Base-by-base conservation (phyloP, 1,140 invertebrate species). In the Ceratosolen fusciceps region DNA sequence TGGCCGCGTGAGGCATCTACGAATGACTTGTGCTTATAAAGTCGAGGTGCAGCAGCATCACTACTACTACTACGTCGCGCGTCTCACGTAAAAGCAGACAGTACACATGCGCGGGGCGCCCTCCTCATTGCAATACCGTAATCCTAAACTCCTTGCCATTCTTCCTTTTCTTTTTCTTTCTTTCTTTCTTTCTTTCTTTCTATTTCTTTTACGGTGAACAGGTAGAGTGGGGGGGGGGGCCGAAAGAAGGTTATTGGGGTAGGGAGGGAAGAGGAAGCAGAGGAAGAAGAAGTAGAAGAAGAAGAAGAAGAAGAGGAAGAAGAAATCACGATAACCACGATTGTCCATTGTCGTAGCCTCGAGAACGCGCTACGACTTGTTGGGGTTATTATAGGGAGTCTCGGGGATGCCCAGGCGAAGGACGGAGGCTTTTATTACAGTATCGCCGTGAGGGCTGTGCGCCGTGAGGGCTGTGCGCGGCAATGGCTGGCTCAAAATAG, bases 51-150 rank as follows among this genome's bases (percentile, higher is more conserved):
- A 12, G 12, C 39, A 43, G 31, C 10, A 29, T 16, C 4, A 16
- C 14, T 60, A n/a, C 1, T 37, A 49, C 10, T 60, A 24, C 60
- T 52, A 10, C 43, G 34, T 67, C 39, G 39, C 26, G 74, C 43
- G 74, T 68, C 31, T 49, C 62, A 19, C 21, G 43, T n/a, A 56
- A 39, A 77, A 77, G 74, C 74, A 56, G 56, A 58, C 19, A 74
- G 12, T 21, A 74, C 47, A 62, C 24, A 58, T 31, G 39, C 14
- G 34, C 16, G 24, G 39, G 10, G 34, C 16, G 24, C 24, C 37
- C 34, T 21, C 60, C 26, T 73, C 16, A 56, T 21, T 73, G 31
- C 71, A 73, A 73, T 73, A 39, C 26, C 19, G 37, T 56, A 73
- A 71, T 19, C 21, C 24, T 2, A 12, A 58, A n/a, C 7, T 29